Evolutionary conservation across 2,113 vertebrate species (phyloP).

Genomic region (Accipiter cooperii): DNA sequence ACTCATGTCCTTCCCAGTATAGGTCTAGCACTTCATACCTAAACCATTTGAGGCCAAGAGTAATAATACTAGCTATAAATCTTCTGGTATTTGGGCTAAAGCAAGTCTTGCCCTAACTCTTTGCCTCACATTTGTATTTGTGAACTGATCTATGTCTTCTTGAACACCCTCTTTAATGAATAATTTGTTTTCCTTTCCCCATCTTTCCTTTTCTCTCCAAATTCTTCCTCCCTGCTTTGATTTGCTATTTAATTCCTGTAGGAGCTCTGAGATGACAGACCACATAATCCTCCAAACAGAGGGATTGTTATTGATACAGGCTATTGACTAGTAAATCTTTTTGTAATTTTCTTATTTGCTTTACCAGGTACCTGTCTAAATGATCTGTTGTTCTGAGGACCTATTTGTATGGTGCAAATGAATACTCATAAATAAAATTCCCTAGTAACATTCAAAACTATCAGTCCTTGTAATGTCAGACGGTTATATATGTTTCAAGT

Average conservation of each 20-base stretch:
- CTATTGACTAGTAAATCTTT: not conserved
- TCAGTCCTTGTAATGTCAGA: not conserved
- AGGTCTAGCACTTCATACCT: not conserved
- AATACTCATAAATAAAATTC: not conserved
- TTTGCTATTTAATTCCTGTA: not conserved
- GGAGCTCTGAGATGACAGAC: not conserved
- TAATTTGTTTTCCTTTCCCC: not conserved
- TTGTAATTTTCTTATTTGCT: not conserved
- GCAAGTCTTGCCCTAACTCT: not conserved
- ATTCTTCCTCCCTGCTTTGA: not conserved
- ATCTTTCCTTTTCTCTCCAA: not conserved
- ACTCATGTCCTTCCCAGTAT: not conserved
- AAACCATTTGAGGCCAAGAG: not conserved
- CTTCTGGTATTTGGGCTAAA: not conserved
- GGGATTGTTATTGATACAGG: not conserved
- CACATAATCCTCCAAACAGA: not conserved
- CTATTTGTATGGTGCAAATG: not conserved
- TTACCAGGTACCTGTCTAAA: not conserved
- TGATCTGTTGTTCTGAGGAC: not conserved
- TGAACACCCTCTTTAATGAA: not conserved
- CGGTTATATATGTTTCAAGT: not conserved
- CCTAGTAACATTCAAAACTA: not conserved
- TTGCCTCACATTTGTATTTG: not conserved
- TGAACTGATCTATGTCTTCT: not conserved
- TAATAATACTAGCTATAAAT: not conserved